phyloP scores from a whole-genome alignment of 2,797 vertebrate genomes.

The Apogon hyalosoma region DNA sequence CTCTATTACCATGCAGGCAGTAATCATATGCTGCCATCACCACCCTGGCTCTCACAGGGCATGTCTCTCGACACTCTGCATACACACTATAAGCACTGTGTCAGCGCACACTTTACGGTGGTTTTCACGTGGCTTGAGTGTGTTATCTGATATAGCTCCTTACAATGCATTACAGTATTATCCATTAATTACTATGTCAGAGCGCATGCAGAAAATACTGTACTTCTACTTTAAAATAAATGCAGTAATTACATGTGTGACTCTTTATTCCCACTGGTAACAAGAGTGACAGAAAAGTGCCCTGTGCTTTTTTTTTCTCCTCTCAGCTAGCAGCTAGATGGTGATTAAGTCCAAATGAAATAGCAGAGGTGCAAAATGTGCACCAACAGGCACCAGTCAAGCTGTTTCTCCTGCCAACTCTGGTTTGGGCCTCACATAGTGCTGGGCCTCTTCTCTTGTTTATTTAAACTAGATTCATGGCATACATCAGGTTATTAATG shows the following conservation, averaged over 20 bases:
- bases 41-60: conserved; percentile 35
- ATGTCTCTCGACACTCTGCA: conserved; percentile 66
- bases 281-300: conserved; percentile 14
- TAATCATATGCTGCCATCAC: conserved; percentile 48
- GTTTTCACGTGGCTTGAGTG: conserved; percentile 50
- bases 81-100: conserved; percentile 65
- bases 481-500: conserved; percentile 81
- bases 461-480: conserved; percentile 78
- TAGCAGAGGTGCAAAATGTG: conserved; percentile 21
- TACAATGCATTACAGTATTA: conserved; percentile 40
- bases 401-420: conserved; percentile 34
- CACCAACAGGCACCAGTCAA: conserved; percentile 23
- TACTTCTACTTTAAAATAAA: conserved; percentile 33
- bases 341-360: conserved; percentile 11
- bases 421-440: conserved; percentile 50
- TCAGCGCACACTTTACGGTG: conserved; percentile 53
- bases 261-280: conserved; percentile 27
- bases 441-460: conserved; percentile 65
- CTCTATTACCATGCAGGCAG: conserved; percentile 6
- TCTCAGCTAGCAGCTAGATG: conserved; percentile 6
- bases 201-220: conserved; percentile 21
- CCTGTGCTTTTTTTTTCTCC: conserved; percentile 11
- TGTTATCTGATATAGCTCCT: conserved; percentile 30
- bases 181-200: conserved; percentile 51
- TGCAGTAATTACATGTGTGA: conserved; percentile 25